Evolutionary conservation across 2,113 vertebrate species (phyloP), one percentile per base, ranked within the genome.

Genomic region (Archilochus colubris): DNA sequence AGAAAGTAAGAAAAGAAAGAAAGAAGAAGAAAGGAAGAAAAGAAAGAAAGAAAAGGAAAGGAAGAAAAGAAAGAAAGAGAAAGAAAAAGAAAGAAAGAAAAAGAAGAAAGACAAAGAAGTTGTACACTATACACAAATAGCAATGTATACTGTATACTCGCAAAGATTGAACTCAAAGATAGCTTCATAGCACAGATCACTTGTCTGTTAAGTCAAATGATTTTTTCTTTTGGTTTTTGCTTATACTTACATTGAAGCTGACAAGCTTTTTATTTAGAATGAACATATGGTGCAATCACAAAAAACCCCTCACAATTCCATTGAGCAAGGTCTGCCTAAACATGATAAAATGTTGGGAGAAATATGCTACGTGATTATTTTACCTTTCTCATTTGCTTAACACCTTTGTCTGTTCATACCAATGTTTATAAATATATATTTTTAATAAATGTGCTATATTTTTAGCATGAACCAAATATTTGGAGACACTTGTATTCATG

Each of bases 361-460:
- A 97, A 96, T 95, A 90, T 27, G 58, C 91, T 93, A 88, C 48
- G 31, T 82, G 93, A 50, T 94, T 94, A 77, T 96, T 96, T 97
- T 96, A 90, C 94, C 93, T 97, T 97, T 95, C 77, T 91, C 95
- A 61, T 97, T 96, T 88, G 97, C 97, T 97, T 97, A 94, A 95
- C 40, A 31, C 97, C 91, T 95, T 95, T 96, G 90, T 97, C 95
- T 97, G 95, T 98, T 98, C 97, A 97, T 97, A 97, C 66, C 91
- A 76, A 97, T 97, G 97, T 98, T 98, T 98, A 98, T 97, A 98
- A 97, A 98, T 98, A 97, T 98, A 96, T 98, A 98, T 98, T 98
- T 98, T 98, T 98, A 98, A 98, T 98, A 98, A 98, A 98, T 97
- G 97, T 98, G 98, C 97, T 98, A 97, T 98, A 97, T 98, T 98